These are phyloP conservation scores for Dicranocentrus wangi DNA, from an alignment of 2,888 invertebrate species.

Conservation along the genomic window DNA sequence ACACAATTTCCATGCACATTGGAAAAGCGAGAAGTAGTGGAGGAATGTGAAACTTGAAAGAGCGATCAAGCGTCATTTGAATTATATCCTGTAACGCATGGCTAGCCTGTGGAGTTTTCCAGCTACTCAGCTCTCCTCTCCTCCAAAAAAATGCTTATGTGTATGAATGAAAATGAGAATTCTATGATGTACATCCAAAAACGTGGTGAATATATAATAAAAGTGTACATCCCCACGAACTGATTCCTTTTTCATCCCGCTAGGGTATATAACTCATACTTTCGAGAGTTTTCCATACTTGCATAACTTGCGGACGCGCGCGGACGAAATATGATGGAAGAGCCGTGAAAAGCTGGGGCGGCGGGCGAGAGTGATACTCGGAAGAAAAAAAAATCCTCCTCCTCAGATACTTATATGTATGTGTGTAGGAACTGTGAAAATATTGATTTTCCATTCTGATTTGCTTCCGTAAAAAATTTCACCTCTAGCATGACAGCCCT, in stretches of 20 bases:
- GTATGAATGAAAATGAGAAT: slow-evolving; percentile 3
- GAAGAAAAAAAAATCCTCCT: no score
- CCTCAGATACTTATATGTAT: background rate
- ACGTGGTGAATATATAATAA: no score
- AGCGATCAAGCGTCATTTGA: slow-evolving; percentile 46
- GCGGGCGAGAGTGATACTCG: no score
- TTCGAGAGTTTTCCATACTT: background rate
- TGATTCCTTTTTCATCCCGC: slow-evolving; percentile 15
- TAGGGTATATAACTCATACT: background rate
- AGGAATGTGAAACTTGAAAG: slow-evolving; percentile 50
- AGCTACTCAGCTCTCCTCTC: background rate
- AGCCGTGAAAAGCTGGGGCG: no score
- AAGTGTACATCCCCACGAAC: no score
- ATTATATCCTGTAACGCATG: slow-evolving; percentile 43
- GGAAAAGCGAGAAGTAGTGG: slow-evolving; percentile 13
- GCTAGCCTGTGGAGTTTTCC: slow-evolving; percentile 4
- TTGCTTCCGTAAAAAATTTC: slow-evolving; percentile 34
- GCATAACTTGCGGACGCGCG: no score
- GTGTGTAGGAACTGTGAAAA: slow-evolving; percentile 46
- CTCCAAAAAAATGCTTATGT: slow-evolving; percentile 28
- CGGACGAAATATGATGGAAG: no score
- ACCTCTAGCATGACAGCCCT: slow-evolving; percentile 42
- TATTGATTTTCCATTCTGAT: slow-evolving; percentile 61
- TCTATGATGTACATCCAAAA: no score
- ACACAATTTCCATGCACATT: slow-evolving; percentile 25